A percentile compares a stretch with the other conserved stretches of the same genome.
These are phyloP conservation scores for Agrilus cyanescens DNA, from an alignment of 2,888 invertebrate species.

Conservation along the genomic window DNA sequence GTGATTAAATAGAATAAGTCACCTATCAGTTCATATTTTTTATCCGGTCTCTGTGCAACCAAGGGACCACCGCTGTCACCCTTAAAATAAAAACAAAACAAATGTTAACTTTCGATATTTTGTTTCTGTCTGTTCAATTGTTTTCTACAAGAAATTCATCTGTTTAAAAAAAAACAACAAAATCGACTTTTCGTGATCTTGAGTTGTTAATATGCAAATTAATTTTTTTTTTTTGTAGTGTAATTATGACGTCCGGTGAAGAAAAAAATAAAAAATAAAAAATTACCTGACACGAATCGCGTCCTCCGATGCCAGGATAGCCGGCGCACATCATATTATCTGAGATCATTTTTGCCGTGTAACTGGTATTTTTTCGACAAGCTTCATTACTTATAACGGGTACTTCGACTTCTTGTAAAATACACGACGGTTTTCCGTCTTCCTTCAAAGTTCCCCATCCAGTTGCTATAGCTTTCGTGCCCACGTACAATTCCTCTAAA, in stretches of 20 bases:
- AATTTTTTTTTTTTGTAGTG: no score
- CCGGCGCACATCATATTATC: constrained; percentile 85
- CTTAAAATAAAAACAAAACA: constrained; percentile 35
- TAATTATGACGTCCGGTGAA: no score
- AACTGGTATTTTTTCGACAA: constrained; percentile 60
- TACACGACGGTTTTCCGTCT: constrained; percentile 74
- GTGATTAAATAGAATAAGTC: constrained; percentile 19
- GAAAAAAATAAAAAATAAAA: no score
- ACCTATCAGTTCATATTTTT: constrained; percentile 72
- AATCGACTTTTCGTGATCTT: no score
- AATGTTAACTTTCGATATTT: no score
- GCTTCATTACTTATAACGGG: constrained; percentile 57
- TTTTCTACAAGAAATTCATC: no score
- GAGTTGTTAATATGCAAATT: no score
- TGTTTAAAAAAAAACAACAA: no score
- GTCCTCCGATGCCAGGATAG: constrained; percentile 55
- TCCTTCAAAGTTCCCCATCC: constrained; percentile 85
- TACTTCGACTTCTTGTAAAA: constrained; percentile 76
- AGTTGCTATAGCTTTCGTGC: constrained; percentile 59
- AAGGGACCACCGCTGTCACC: constrained; percentile 77
- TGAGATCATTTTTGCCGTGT: constrained; percentile 72
- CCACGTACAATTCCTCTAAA: constrained; percentile 58
- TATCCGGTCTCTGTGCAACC: constrained; percentile 53
- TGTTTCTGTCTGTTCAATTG: no score
- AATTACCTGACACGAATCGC: constrained; percentile 71